A percentile compares a stretch with the other conserved stretches of the same genome.
Evolutionary conservation across 2,113 vertebrate genomes (phyloP).

Genomic region (Gracilinanus agilis): DNA sequence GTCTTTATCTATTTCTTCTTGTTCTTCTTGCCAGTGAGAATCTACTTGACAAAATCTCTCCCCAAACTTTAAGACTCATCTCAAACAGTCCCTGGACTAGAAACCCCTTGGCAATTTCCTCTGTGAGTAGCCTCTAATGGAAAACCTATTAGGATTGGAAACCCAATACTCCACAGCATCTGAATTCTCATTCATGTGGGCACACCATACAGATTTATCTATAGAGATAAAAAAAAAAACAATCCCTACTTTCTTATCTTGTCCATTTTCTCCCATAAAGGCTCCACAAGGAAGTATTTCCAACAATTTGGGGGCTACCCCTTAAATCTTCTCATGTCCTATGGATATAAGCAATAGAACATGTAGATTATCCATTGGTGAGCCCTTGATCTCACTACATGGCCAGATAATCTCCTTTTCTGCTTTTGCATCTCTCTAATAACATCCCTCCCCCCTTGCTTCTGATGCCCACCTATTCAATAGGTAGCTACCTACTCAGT

Average conservation of each 20-base stretch:
- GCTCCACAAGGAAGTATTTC: not conserved
- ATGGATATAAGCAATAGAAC: not conserved
- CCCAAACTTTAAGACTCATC: not conserved
- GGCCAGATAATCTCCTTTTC: not conserved
- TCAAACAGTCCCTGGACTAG: not conserved
- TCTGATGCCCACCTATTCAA: not conserved
- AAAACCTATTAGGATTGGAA: not conserved
- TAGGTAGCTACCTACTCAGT: not conserved
- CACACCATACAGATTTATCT: not conserved
- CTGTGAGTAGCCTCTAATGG: not conserved
- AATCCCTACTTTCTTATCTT: not conserved
- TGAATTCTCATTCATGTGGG: not conserved
- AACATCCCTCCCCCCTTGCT: not conserved
- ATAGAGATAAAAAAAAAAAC: not conserved
- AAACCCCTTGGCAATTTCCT: not conserved
- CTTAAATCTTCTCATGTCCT: not conserved
- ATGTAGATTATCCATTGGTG: not conserved
- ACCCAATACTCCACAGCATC: not conserved
- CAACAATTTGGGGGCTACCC: not conserved
- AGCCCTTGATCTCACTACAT: not conserved
- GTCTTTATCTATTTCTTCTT: not conserved
- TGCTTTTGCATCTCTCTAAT: not conserved
- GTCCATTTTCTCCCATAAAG: not conserved
- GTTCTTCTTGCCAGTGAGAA: not conserved
- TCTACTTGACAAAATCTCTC: not conserved